Evolutionary conservation across 1,140 invertebrate genomes (phyloP).

Genomic region (Magallana angulata): DNA sequence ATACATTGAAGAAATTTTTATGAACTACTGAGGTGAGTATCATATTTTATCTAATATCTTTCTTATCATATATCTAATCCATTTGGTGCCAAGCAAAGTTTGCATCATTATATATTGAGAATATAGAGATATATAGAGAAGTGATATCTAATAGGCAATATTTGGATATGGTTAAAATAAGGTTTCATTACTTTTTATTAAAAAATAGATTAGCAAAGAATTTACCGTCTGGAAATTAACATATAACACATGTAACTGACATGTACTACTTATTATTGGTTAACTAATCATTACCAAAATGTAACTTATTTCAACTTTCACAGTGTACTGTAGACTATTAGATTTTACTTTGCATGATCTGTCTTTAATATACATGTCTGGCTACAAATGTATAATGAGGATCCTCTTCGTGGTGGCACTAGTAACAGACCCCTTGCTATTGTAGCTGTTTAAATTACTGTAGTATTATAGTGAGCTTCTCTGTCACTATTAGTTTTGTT

Average conservation of each 20-base stretch:
- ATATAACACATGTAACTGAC: not conserved
- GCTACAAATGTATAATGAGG: conserved; percentile 24
- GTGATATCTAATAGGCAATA: not conserved
- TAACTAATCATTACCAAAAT: not conserved
- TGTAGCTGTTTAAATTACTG: conserved; percentile 11
- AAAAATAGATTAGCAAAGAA: conserved; percentile 4
- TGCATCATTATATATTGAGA: not conserved
- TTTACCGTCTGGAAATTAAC: not conserved
- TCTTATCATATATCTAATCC: not conserved
- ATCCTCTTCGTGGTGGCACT: conserved; percentile 26
- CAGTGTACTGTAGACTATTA: not conserved
- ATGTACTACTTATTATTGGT: not conserved
- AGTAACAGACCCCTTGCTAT: conserved; percentile 30
- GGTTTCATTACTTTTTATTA: too few relatives aligned
- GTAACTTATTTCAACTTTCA: conserved; percentile 3
- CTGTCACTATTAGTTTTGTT: not conserved
- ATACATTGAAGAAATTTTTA: not conserved
- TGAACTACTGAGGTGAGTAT: conserved; percentile 9
- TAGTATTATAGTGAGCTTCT: conserved; percentile 21
- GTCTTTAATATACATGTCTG: conserved; percentile 11
- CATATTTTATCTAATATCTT: not conserved
- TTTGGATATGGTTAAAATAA: not conserved
- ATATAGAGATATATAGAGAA: not conserved
- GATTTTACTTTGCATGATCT: not conserved
- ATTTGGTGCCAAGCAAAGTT: conserved; percentile 22